phyloP scores from a whole-genome alignment of 2,888 invertebrate species.

The Epistrophe grossulariae region DNA sequence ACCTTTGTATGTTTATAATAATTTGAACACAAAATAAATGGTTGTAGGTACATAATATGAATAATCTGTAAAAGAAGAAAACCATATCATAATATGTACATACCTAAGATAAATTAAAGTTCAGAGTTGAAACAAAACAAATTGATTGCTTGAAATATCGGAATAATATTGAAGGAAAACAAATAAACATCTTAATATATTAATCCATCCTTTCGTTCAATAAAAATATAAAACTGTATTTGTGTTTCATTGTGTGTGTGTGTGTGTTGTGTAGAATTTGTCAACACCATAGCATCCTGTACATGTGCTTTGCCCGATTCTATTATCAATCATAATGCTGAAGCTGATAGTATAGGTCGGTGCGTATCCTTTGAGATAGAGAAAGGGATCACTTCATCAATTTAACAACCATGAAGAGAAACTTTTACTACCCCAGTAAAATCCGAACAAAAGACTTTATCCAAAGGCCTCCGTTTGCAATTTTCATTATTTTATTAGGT shows the following conservation, averaged over 20 bases:
- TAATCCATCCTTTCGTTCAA: slow-evolving; percentile 29
- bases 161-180: slow-evolving; percentile 33
- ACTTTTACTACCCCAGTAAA: slow-evolving; percentile 82
- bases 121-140: slow-evolving; percentile 35
- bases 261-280: slow-evolving; percentile 15
- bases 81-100: neutral
- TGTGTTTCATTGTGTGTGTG: neutral
- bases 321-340: slow-evolving; percentile 54
- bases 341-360: slow-evolving; percentile 39
- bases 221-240: slow-evolving; percentile 4
- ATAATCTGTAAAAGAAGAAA: slow-evolving; percentile 4
- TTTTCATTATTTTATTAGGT: slow-evolving; percentile 83
- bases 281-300: slow-evolving; percentile 24
- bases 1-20: neutral
- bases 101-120: slow-evolving; percentile 16
- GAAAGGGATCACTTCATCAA: slow-evolving; percentile 64
- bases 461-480: slow-evolving; percentile 80
- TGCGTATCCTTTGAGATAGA: slow-evolving; percentile 44
- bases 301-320: slow-evolving; percentile 34
- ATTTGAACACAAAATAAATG: neutral
- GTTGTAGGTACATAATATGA: slow-evolving; percentile 1
- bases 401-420: slow-evolving; percentile 68
- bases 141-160: slow-evolving; percentile 37
- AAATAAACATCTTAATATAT: slow-evolving; percentile 32
- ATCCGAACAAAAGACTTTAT: slow-evolving; percentile 81